Evolutionary conservation across 2,113 vertebrate species (phyloP).

Genomic region (Empidonax traillii): DNA sequence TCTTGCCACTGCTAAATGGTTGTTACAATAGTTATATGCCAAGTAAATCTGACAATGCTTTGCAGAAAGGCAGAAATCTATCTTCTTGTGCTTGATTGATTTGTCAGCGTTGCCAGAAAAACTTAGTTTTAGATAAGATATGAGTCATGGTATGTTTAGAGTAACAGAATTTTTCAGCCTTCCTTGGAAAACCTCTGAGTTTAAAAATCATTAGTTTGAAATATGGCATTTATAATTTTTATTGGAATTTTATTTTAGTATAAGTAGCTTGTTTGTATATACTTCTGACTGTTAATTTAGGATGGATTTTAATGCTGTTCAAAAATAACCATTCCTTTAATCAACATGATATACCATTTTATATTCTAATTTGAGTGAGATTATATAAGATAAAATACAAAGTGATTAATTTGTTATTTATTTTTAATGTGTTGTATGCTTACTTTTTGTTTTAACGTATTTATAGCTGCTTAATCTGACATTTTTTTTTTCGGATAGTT

Average conservation of each 20-base stretch:
- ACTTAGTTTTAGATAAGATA: background rate
- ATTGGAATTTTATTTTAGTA: background rate
- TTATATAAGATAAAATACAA: background rate
- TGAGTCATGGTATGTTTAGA: background rate
- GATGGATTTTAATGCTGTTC: background rate
- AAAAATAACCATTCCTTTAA: background rate
- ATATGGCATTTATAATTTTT: background rate
- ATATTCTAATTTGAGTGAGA: background rate
- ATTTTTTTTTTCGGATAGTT: background rate
- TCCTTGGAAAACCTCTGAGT: background rate
- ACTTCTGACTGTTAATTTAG: background rate
- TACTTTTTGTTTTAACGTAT: background rate
- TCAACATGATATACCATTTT: background rate
- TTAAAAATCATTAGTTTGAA: background rate
- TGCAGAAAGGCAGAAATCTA: background rate
- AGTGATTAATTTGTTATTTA: background rate
- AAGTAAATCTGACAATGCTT: background rate
- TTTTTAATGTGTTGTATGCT: background rate
- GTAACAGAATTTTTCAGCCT: background rate
- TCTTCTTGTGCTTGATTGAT: background rate
- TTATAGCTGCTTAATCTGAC: background rate
- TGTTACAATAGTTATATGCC: background rate
- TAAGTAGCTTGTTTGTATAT: background rate
- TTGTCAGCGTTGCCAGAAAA: constrained; percentile 1
- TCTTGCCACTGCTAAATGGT: constrained; percentile 4